Percentiles rank a stretch among this genome's conserved stretches.
Evolutionary conservation across 1,140 invertebrate genomes (phyloP).

Genomic region (Yoshiicerus persimilis): DNA sequence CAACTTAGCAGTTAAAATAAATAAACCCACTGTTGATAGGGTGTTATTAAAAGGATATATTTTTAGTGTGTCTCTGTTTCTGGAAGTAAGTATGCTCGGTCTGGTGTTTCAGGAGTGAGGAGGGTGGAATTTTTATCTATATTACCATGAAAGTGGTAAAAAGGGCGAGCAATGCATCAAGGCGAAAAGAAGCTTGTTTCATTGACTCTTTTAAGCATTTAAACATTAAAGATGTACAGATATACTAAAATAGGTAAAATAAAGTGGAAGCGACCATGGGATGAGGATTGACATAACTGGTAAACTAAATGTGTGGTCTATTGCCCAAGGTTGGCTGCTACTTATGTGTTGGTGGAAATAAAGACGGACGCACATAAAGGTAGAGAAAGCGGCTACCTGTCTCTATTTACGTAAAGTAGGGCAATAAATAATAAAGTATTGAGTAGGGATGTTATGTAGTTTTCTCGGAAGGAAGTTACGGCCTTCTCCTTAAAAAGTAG

Average conservation of each 20-base stretch:
- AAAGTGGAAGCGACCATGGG: not conserved
- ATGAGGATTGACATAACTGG: not conserved
- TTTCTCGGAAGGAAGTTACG: not conserved
- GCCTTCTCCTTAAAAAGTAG: not conserved
- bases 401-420: not conserved
- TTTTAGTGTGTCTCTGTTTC: not conserved
- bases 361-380: not conserved
- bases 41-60: no score
- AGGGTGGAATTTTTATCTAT: not conserved
- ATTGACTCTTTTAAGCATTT: not conserved
- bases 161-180: not conserved
- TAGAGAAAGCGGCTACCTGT: not conserved
- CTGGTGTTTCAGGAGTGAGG: not conserved
- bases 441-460: not conserved
- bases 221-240: not conserved
- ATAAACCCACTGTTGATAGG: no score
- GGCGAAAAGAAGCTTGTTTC: not conserved
- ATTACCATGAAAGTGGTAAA: not conserved
- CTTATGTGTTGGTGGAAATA: not conserved
- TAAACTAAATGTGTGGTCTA: not conserved
- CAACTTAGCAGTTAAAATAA: no score
- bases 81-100: not conserved
- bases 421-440: constrained; percentile 16
- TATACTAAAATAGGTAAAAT: not conserved
- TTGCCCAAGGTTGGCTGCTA: not conserved